phyloP scores from a whole-genome alignment of 1,140 invertebrate species.

The Varroa destructor region DNA sequence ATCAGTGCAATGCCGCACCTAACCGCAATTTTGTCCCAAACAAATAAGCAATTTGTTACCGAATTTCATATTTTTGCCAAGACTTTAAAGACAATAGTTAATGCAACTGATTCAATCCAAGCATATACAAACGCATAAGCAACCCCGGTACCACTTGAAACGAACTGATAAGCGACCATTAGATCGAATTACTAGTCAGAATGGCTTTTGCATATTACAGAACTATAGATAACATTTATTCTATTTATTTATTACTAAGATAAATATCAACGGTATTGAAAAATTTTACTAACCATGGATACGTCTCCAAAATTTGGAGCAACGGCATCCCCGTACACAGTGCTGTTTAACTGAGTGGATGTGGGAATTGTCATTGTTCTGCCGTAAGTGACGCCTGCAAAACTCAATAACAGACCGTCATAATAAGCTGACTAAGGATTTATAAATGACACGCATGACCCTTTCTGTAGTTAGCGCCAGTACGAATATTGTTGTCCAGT shows the following conservation, averaged over 20 bases:
- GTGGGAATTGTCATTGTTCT: neutral
- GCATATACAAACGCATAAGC: too few species aligned
- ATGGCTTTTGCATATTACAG: too few species aligned
- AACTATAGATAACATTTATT: too few species aligned
- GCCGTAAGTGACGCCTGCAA: conserved; percentile 14
- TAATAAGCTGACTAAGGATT: neutral
- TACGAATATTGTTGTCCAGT: neutral
- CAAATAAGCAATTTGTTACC: neutral
- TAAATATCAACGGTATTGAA: too few species aligned
- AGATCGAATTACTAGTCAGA: too few species aligned
- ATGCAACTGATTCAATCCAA: too few species aligned
- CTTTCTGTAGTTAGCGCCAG: neutral
- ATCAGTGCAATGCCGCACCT: neutral
- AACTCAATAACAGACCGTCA: neutral
- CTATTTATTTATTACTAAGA: too few species aligned
- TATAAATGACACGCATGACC: neutral
- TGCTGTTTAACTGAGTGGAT: conserved; percentile 2
- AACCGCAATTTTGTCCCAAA: neutral
- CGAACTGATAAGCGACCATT: too few species aligned
- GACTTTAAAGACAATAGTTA: too few species aligned
- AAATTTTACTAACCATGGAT: neutral
- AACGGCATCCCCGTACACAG: neutral
- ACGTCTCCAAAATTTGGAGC: conserved; percentile 17
- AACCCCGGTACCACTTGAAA: too few species aligned
- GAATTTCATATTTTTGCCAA: neutral